Evolutionary conservation across 2,113 vertebrate genomes (phyloP).

Genomic region (Sterna hirundo): DNA sequence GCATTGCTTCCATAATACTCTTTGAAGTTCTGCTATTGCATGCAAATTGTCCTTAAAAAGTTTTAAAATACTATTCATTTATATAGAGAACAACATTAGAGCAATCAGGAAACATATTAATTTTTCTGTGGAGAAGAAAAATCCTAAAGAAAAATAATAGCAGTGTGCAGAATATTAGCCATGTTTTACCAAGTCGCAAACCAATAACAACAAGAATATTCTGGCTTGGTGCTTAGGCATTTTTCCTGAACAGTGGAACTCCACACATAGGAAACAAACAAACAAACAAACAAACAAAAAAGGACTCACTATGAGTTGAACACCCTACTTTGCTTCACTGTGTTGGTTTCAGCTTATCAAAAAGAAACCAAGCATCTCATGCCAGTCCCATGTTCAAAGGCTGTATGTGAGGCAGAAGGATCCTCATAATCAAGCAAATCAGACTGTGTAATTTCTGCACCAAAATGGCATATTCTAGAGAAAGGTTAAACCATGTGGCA

Average conservation of each 20-base stretch:
- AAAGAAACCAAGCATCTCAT: neutral
- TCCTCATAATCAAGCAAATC: neutral
- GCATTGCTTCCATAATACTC: neutral
- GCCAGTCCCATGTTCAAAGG: neutral
- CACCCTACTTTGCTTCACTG: neutral
- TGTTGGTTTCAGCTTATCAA: neutral
- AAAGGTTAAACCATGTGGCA: neutral
- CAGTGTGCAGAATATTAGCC: neutral
- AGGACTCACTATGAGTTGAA: neutral
- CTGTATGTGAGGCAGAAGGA: neutral
- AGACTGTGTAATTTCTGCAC: neutral
- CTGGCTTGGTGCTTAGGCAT: neutral
- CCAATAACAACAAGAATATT: neutral
- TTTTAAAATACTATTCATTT: neutral
- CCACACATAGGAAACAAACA: neutral
- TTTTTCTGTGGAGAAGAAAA: neutral
- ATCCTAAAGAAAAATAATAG: neutral
- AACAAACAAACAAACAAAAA: neutral
- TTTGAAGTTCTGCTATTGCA: neutral
- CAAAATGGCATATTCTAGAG: neutral
- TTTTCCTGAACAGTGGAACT: neutral
- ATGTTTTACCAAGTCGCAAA: neutral
- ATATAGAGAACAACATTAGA: neutral
- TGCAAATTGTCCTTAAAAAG: neutral
- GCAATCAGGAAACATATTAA: neutral